phyloP scores from a whole-genome alignment of 2,797 vertebrate genomes.

The Antrozous pallidus region DNA sequence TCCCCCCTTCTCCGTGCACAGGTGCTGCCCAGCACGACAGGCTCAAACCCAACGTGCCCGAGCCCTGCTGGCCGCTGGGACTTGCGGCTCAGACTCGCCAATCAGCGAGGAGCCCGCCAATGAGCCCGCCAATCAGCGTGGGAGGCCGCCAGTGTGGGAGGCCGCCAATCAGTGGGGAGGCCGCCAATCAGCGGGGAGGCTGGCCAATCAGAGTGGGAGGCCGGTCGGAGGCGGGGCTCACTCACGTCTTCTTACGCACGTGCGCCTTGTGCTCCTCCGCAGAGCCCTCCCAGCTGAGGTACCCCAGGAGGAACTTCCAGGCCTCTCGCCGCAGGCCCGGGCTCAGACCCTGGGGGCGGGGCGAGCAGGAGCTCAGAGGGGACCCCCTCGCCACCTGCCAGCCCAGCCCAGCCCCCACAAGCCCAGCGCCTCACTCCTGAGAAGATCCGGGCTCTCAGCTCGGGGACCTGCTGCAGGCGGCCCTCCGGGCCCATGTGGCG shows the following conservation, averaged over 20 bases:
- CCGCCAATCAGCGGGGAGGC: no score
- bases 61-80: neutral
- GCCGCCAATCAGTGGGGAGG: no score
- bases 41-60: fast-evolving
- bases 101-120: fast-evolving
- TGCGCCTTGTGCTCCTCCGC: conserved; percentile 87
- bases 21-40: neutral
- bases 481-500: conserved; percentile 88
- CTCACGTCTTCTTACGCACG: conserved; percentile 89
- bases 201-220: neutral
- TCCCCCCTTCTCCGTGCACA: fast-evolving
- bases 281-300: conserved; percentile 91
- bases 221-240: neutral
- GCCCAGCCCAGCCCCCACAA: neutral
- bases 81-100: no score
- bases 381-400: fast-evolving
- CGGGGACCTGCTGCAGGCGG: conserved; percentile 83
- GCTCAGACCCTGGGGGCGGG: conserved; percentile 84
- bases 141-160: neutral
- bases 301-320: conserved; percentile 93
- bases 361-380: neutral
- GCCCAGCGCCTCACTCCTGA: conserved; percentile 85
- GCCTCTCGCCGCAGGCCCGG: conserved; percentile 87
- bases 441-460: conserved; percentile 88
- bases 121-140: no score